Base-by-base conservation (phyloP, 2,797 vertebrate genomes). In the Denticeps clupeoides region DNA sequence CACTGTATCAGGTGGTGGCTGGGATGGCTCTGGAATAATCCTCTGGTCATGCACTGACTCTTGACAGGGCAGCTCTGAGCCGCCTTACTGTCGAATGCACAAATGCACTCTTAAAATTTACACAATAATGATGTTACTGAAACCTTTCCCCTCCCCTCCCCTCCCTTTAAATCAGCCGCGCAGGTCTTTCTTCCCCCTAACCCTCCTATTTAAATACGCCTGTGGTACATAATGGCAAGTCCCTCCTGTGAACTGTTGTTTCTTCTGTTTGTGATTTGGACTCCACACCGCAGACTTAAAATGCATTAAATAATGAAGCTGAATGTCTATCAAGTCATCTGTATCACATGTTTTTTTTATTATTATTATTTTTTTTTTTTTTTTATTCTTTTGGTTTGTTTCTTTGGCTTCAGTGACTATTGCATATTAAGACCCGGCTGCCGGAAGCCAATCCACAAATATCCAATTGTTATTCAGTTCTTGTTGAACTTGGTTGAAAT, bases 401-500 rank as follows among this genome's bases (percentile, higher is more conserved):
- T 47, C 22, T 22, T 35, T 35, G 45, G 61, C 65, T 63, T 68
- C 63, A 66, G 53, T 60, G 51, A 62, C 49, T 61, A 56, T 59
- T 67, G 55, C 68, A 53, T 65, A 62, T 67, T 65, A 70, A 66
- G 69, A 62, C 63, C n/a, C 64, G 41, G 56, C 65, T 72, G 59
- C 60, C 53, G 62, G 70, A 67, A 40, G 47, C 63, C 72, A 56
- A 54, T 58, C 56, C 71, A 70, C 72, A 69, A 70, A 67, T 52
- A 70, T 64, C 56, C 63, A 59, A 62, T 61, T 64, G 72, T 74
- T 67, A 62, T 56, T 74, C 54, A 66, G 56, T 66, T 72, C 71
- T 60, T 69, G 71, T 79, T 63, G 47, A 80, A 73, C 71, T 71
- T 61, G 55, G 47, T 68, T 67, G 69, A 73, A 79, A 76, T 82